Evolutionary conservation across 2,113 vertebrate species (phyloP), one percentile per base, ranked within the genome.

Genomic region (Paralichthys olivaceus): DNA sequence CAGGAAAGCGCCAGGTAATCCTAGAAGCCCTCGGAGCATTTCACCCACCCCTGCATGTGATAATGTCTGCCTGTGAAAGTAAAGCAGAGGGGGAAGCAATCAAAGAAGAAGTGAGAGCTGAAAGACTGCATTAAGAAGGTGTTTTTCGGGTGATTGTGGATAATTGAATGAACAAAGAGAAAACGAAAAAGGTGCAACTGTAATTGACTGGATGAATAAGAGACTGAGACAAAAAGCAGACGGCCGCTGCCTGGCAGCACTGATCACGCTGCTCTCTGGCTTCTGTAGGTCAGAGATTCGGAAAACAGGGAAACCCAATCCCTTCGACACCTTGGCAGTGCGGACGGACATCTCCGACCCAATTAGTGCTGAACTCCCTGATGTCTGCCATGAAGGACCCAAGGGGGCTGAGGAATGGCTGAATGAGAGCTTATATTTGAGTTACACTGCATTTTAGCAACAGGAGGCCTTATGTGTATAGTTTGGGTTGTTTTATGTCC

Each of bases 281-380:
- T 85, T 89, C 73, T 81, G 72, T 71, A 32, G 51, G 59, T 75
- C 77, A 68, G 47, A 72, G 47, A 80, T 71, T 86, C 14, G 62
- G 55, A 84, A 87, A 77, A 76, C 49, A 17, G 64, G 11, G 85
- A 80, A 87, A 90, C 81, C 34, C 55, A 60, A 90, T 85, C 85
- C 71, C 29, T 72, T 69, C 45, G 7, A 85, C 86, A 83, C 89
- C 80, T 91, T 61, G 37, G 55, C 56, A n/a, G 86, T 71, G 83
- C 84, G 62, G 87, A 84, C 17, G 49, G 88, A 90, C 63, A 57
- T 79, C 78, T 87, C 79, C 83, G 85, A 84, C 72, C 86, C 59
- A 70, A 79, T 90, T 84, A 82, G 56, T 59, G 4, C 37, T 1
- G 57, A 72, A 61, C 26, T 72, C 75, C 59, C 80, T 49, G 64